Base-by-base conservation (phyloP, 1,140 invertebrate species). In the Bombus impatiens region DNA sequence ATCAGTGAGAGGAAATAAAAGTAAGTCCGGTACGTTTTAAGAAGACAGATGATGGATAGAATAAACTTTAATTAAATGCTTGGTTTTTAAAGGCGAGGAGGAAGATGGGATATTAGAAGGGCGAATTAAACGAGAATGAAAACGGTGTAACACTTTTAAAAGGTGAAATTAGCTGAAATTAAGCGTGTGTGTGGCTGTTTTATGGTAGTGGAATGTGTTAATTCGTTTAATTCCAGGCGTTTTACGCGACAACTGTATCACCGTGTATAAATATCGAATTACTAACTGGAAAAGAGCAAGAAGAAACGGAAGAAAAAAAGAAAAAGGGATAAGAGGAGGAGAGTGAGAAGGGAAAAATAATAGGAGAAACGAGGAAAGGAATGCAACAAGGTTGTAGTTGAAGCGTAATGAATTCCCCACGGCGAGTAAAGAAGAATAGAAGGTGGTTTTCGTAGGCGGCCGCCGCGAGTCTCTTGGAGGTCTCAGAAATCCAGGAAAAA, bases 31-130 rank as follows among this genome's bases (percentile, higher is more conserved):
- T 35, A 57, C 40, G 78, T 65, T 78, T 85, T 77, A 85, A 85
- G 85, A 74, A 90, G 87, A 65, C 70, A 37, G 87, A 89, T 87
- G 87, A 89, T 76, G 82, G 85, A 89, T 89, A 87, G 88, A 89
- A 89, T 88, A 87, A 89, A 89, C 80, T 89, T 89, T 89, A 89
- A 89, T 89, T 89, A 89, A 89, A 89, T 75, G 72, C 62, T 77
- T 67, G 88, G 84, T 89, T 89, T 62, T 84, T 89, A 89, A 80
- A 57, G 78, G 13, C 65, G 65, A 12, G 22, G 74, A 37, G 67
- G 59, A 87, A 78, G 37, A 32, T 42, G 75, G 65, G 68, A 86
- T 44, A 65, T 80, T 75, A 77, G n/a, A n/a, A n/a, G 75, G 80
- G 35, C n/a, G 78, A 44, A 89, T 89, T 89, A 89, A 87, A 84